Conservation (phyloP, 2,113 vertebrate species). For the Pygathrix nemaeus region DNA sequence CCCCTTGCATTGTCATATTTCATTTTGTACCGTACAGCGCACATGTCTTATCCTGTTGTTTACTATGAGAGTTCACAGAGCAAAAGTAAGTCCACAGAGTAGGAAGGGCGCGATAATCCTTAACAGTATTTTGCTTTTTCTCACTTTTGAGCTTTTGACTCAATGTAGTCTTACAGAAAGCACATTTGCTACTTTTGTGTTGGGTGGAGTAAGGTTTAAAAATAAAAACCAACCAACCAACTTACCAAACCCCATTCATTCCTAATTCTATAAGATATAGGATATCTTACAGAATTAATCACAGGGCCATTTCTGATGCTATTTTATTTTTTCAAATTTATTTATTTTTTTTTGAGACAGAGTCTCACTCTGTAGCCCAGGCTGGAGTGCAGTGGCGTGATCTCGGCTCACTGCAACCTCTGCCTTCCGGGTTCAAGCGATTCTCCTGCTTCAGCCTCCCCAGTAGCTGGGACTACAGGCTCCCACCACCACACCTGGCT, state of each 20-base stretch:
- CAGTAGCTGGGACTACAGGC: too few relatives aligned
- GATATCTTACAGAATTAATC: neutral
- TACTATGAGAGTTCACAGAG: neutral
- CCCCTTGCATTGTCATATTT: fast-evolving
- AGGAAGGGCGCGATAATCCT: neutral
- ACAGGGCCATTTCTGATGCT: neutral
- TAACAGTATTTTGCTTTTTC: neutral
- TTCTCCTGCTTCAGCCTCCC: too few relatives aligned
- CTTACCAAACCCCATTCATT: neutral
- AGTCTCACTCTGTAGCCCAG: too few relatives aligned
- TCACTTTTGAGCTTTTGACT: neutral
- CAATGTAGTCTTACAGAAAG: neutral
- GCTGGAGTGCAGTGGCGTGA: too few relatives aligned
- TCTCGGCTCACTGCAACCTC: too few relatives aligned
- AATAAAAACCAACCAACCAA: neutral
- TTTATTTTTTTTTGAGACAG: too few relatives aligned
- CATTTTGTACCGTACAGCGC: neutral
- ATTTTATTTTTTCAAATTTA: too few relatives aligned
- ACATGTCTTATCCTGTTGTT: neutral
- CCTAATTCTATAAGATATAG: neutral
- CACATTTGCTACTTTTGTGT: neutral
- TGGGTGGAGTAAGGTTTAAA: neutral
- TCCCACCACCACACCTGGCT: too few relatives aligned
- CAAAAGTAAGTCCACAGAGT: neutral
- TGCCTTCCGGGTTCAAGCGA: too few relatives aligned